These are phyloP conservation scores for Homarus americanus DNA, from an alignment of 1,140 invertebrate species.

Conservation along the genomic window DNA sequence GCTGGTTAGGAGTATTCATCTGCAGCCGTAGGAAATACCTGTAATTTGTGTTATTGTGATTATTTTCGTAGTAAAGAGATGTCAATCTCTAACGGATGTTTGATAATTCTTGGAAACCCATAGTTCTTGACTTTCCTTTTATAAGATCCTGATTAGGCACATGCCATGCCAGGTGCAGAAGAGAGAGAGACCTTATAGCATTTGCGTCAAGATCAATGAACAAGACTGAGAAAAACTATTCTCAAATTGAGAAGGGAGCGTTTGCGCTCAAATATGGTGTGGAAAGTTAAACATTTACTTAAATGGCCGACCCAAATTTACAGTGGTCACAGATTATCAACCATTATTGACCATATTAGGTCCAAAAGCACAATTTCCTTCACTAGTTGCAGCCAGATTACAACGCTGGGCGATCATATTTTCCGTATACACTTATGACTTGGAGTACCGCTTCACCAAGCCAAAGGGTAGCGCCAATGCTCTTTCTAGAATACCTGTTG, in stretches of 20 bases:
- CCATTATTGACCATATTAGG: constrained; percentile 30
- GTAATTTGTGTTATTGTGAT: too few species aligned
- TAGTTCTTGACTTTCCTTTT: too few species aligned
- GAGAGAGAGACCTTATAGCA: constrained; percentile 77
- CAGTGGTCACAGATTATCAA: constrained; percentile 40
- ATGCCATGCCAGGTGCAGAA: constrained; percentile 72
- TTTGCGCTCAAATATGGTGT: constrained; percentile 79
- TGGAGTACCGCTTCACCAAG: constrained; percentile 18
- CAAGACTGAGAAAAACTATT: constrained; percentile 79
- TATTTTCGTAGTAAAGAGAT: too few species aligned
- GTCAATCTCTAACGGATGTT: too few species aligned
- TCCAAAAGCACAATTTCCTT: constrained; percentile 1
- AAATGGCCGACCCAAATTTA: constrained; percentile 33
- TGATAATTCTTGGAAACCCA: too few species aligned
- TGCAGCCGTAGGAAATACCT: too few species aligned
- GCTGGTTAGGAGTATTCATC: too few species aligned
- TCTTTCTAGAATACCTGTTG: constrained; percentile 16
- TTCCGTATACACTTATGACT: constrained; percentile 7
- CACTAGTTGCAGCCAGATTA: constrained; percentile 23
- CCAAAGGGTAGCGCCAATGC: constrained; percentile 14
- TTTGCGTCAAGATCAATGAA: constrained; percentile 79
- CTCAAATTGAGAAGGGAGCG: constrained; percentile 81
- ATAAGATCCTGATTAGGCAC: too few species aligned
- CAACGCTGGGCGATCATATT: constrained; percentile 27
- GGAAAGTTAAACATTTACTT: constrained; percentile 40